Base-by-base conservation (phyloP, 2,888 invertebrate species). In the Melangyna quadrimaculata region DNA sequence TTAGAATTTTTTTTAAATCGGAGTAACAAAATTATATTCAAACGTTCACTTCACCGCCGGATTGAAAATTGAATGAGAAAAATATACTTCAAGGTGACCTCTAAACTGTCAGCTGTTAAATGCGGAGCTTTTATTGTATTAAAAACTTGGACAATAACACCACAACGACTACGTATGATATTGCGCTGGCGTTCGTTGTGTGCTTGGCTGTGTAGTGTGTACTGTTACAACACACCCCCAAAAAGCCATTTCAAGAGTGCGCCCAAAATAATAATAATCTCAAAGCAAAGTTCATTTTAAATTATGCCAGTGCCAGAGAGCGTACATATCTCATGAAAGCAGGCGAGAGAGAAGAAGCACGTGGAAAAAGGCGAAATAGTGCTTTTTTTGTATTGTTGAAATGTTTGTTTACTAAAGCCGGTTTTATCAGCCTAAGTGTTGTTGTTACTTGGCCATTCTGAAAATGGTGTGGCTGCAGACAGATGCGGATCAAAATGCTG, bases 1-100 rank as follows among this genome's bases (percentile, higher is more conserved):
- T 63, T 29, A 10, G 45, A 40, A 43, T 43, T 29, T 40, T 9
- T 43, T 29, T 40, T 9, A 29, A 45, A 45, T 45, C 14, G 45
- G n/a, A 29, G 22, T 67, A 51, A 51, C 45, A 32, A 55, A 57
- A 45, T 67, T 45, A 45, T 67, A 67, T 24, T 71, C 75, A 75
- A 78, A 81, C 81, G 86, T 81, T 81, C 81, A 86, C 81, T 81
- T 81, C 86, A 81, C 81, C 77, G 86, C 86, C 86, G 81, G 86
- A 86, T 78, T 73, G 87, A 74, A 82, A 82, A 87, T 78, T 82
- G 87, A 87, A 82, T 87, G 73, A 87, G 80, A 87, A 87, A 65
- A 82, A 82, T 82, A 70, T 82, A 82, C 78, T 74, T 78, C 71
- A 87, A 87, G 87, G 87, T 87, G 87, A 87, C 87, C 87, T 74